phyloP scores from a whole-genome alignment of 2,797 vertebrate species.

The Gobio occitaniae region DNA sequence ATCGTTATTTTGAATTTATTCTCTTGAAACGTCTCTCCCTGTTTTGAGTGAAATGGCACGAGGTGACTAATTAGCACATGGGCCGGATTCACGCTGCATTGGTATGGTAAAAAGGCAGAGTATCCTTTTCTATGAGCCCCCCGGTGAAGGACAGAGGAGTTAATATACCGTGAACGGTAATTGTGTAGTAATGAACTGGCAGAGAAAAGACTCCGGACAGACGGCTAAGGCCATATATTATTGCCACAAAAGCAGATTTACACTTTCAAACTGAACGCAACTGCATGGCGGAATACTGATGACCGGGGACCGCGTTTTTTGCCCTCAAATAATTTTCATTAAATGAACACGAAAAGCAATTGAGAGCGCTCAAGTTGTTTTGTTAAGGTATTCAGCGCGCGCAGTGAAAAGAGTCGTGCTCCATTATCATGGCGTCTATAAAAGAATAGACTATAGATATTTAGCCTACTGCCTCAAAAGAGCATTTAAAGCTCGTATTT shows the following conservation, averaged over 20 bases:
- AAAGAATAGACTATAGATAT: conserved; percentile 76
- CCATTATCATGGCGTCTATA: conserved; percentile 86
- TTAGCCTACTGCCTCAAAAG: conserved; percentile 76
- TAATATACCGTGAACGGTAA: conserved; percentile 99
- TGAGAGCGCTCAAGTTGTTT: conserved; percentile 93
- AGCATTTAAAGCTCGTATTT: conserved; percentile 72
- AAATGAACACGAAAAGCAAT: conserved; percentile 98
- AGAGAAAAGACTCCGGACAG: conserved; percentile 97
- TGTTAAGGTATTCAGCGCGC: conserved; percentile 86
- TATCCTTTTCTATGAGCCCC: conserved; percentile 83
- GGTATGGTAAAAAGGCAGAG: conserved; percentile 91
- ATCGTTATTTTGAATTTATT: conserved; percentile 61
- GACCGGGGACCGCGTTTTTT: conserved; percentile 78
- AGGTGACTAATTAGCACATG: conserved; percentile 97
- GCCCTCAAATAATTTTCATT: conserved; percentile 93
- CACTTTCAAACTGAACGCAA: conserved; percentile 99
- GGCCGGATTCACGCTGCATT: conserved; percentile 88
- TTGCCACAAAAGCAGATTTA: conserved; percentile 96
- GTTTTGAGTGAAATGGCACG: conserved; percentile 87
- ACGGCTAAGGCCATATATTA: conserved; percentile 99
- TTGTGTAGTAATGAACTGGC: conserved; percentile 99
- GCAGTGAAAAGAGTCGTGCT: conserved; percentile 88
- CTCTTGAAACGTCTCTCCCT: conserved; percentile 74
- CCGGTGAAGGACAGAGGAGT: conserved; percentile 92
- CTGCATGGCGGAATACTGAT: conserved; percentile 95